Evolutionary conservation across 2,797 vertebrate genomes (phyloP).

Genomic region (Gymnodraco acuticeps): DNA sequence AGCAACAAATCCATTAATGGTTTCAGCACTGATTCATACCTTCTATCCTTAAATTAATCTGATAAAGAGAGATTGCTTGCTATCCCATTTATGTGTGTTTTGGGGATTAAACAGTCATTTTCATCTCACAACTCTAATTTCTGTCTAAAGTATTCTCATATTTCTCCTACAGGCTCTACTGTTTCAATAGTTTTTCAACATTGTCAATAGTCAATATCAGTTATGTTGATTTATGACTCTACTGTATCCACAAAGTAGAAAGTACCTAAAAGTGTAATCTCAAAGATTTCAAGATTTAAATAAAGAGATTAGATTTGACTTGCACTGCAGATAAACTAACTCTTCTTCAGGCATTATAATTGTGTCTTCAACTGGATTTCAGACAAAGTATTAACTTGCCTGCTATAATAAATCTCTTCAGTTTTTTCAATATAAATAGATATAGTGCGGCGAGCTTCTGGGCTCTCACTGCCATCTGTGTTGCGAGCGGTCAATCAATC

Average conservation of each 20-base stretch:
- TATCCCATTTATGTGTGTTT: not conserved
- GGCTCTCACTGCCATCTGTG: slow-evolving; percentile 23
- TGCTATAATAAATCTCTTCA: slow-evolving; percentile 6
- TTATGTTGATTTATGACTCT: not conserved
- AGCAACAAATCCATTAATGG: not conserved
- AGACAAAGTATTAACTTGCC: slow-evolving; percentile 12
- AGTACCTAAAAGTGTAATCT: not conserved
- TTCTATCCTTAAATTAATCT: not conserved
- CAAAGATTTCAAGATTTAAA: too few relatives aligned
- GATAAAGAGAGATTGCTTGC: not conserved
- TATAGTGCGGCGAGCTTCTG: slow-evolving; percentile 10
- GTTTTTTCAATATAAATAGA: slow-evolving; percentile 5
- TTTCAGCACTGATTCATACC: not conserved
- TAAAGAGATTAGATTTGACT: too few relatives aligned
- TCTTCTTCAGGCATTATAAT: slow-evolving; percentile 19
- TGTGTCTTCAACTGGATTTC: slow-evolving; percentile 7
- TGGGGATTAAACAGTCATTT: not conserved
- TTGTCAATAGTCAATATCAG: not conserved
- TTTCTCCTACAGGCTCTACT: not conserved
- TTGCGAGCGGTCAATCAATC: slow-evolving; percentile 24
- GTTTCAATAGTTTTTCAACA: not conserved
- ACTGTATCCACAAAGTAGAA: not conserved
- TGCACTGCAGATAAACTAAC: not conserved
- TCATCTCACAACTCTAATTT: not conserved
- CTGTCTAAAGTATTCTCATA: not conserved